Evolutionary conservation across 2,797 vertebrate genomes (phyloP), one percentile per base, ranked within the genome.

Genomic region (Ctenopoma kingsleyae): DNA sequence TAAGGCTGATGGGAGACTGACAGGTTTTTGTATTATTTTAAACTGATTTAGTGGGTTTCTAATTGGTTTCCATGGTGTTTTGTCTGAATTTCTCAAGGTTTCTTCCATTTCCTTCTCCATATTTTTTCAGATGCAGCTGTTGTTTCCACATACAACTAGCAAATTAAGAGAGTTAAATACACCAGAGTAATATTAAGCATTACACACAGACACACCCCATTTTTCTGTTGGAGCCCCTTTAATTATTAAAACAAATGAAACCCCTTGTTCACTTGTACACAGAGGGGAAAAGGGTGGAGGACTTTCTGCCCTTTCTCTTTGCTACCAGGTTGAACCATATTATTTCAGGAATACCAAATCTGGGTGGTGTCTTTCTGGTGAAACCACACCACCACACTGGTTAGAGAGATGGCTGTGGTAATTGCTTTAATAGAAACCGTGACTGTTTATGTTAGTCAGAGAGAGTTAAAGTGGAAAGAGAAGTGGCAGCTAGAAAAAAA

Each of bases 311-410:
- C 63, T 71, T 72, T 73, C 25, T 35, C 47, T 52, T 54, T 25
- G 44, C 44, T 20, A 65, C 61, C 65, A 55, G 61, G 57, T 71
- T 63, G 19, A 68, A 85, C 71, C 23, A 13, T 85, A 69, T 89
- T 81, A 91, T 91, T 90, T 87, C 63, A 60, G 52, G 20, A 59
- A 54, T 62, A 63, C 79, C 77, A 62, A 62, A 78, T 71, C 56
- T 83, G 85, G 90, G 83, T 73, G 86, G 81, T 74, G 87, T 67
- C 83, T 58, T 55, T 66, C 47, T 86, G 82, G 86, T 74, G 49
- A 86, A 78, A 66, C 40, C 73, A 56, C 48, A 13, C 40, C 72
- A 81, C 72, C 67, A 36, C n/a, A 46, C 58, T 71, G 77, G 54
- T 72, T 38, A 17, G 51, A 80, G 73, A 51, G 22, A 63, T 36